Conservation (phyloP, 2,113 vertebrate species). For the Syrmaticus mikado region DNA sequence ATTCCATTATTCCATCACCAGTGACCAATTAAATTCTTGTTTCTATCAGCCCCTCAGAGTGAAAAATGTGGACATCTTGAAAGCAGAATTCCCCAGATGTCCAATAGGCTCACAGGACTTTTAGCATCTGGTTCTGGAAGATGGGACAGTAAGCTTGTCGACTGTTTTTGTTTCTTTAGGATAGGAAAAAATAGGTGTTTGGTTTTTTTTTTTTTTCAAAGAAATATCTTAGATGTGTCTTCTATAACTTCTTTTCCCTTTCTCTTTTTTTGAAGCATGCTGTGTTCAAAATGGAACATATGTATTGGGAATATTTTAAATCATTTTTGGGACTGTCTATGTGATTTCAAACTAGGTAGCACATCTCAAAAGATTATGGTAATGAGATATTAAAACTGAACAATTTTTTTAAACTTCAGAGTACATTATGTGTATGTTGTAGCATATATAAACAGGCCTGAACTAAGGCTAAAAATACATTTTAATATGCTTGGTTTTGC, state of each 20-base stretch:
- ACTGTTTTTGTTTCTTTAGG: not conserved
- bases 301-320: not conserved
- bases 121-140: not conserved
- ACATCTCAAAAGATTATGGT: not conserved
- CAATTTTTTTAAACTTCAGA: not conserved
- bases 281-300: not conserved
- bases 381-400: not conserved
- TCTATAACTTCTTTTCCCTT: not conserved
- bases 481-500: not conserved
- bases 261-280: not conserved
- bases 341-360: not conserved
- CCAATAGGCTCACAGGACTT: not conserved
- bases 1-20: not conserved
- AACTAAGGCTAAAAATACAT: not conserved
- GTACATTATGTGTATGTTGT: not conserved
- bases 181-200: not conserved
- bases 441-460: not conserved
- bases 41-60: not conserved
- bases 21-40: not conserved
- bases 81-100: not conserved
- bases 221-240: not conserved
- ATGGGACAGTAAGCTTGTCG: not conserved
- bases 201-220: not conserved
- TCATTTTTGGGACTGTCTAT: not conserved
- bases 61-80: not conserved